Evolutionary conservation across 2,888 invertebrate species (phyloP), one percentile per base, ranked within the genome.

Genomic region (Formica aserva): DNA sequence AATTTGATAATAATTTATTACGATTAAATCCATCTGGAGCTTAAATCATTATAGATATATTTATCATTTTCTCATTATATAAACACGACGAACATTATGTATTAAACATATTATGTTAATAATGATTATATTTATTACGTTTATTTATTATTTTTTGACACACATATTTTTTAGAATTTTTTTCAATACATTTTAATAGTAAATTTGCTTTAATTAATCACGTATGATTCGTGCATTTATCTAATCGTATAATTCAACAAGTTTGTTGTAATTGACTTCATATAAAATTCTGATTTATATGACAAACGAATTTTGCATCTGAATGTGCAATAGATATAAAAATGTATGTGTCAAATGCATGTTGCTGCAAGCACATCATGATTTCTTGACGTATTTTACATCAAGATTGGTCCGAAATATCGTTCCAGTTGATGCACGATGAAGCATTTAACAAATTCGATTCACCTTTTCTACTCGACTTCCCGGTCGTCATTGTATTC

Each of bases 371-470:
- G 66, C 66, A 78, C 4, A 41, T 77, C 66, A 38, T 71, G 78
- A 45, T 75, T 83, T 60, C 66, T 76, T 57, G 66, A 82, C 35
- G 55, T 71, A 65, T 78, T 69, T 45, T 60, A 82, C 69, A 86
- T 85, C 86, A n/a, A 48, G 80, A 85, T 76, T 85, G 91, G 86
- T 88, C 86, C 84, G 78, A 88, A 85, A 87, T 92, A 86, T 85
- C 86, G 89, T 84, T 65, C 75, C 60, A 75, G 57, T 66, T 86
- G 86, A 88, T 86, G 89, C 83, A 85, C 88, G 88, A 88, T 91
- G 89, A 91, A 91, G 90, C 88, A 90, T 91, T 91, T 92, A 91
- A 85, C 82, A 85, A 82, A 88, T 90, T 91, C 88, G 89, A 89
- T 83, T 89, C 85, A 88, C 78, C 86, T 90, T 87, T 90, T 88